These are phyloP conservation scores for Coelopa pilipes DNA, from an alignment of 2,888 invertebrate genomes.

Conservation along the genomic window DNA sequence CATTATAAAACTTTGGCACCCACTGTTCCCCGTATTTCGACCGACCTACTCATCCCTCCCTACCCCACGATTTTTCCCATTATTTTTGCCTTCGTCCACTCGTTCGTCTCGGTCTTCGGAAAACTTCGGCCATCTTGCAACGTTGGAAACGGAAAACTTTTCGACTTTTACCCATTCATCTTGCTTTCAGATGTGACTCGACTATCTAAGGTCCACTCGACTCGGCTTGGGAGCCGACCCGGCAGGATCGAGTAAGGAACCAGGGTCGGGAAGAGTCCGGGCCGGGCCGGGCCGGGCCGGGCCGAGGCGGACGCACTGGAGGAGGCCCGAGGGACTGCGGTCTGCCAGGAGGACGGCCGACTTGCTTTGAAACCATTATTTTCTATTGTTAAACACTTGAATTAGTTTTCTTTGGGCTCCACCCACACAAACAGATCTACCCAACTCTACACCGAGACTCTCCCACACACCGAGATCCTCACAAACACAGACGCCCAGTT, in stretches of 20 bases:
- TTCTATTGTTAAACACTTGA: constrained; percentile 45
- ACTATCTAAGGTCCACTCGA: constrained; percentile 16
- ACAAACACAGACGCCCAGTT: background rate
- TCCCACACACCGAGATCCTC: background rate
- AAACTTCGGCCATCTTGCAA: constrained; percentile 24
- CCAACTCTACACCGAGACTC: background rate
- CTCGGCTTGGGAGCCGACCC: background rate
- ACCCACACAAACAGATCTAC: constrained; percentile 17
- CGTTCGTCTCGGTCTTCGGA: background rate
- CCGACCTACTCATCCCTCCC: background rate
- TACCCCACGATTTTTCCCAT: background rate
- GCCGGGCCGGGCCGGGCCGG: no score
- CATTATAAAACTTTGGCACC: constrained; percentile 25
- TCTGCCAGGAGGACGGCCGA: background rate
- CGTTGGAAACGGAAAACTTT: constrained; percentile 24
- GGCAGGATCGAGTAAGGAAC: no score
- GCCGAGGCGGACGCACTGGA: no score
- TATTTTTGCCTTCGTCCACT: background rate
- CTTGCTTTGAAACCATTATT: constrained; percentile 43
- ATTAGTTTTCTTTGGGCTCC: constrained; percentile 41
- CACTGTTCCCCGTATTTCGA: background rate
- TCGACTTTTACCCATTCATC: constrained; percentile 42
- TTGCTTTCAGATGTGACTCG: constrained; percentile 40
- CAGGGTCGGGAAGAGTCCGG: background rate
- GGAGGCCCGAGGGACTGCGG: background rate